Base-by-base conservation (phyloP, 2,797 vertebrate species). In the Phataginus tricuspis region DNA sequence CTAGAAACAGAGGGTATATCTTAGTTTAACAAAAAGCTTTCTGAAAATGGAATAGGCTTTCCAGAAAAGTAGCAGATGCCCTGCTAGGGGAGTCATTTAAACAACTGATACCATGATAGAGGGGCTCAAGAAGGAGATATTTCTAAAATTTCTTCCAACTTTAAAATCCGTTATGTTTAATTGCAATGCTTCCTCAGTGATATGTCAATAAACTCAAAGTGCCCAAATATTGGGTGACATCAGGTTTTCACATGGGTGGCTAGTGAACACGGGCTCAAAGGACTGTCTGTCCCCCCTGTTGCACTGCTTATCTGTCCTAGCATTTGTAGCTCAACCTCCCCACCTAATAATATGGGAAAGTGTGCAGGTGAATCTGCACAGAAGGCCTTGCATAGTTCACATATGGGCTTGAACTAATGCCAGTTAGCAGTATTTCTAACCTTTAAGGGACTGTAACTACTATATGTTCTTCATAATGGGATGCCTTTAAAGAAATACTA, bases 401-500 rank as follows among this genome's bases (percentile, higher is more conserved):
- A 85, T 4, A 57, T 64, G 61, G 42, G 15, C 29, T 84, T 94
- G 51, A 91, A 68, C 1, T 59, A 86, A 91, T 79, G 72, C 57
- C 49, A 91, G 34, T 83, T 90, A 64, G n/a, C 49, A 95, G 72
- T 61, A 84, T 83, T 91, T 93, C 91, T 93, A 95, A 78, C 29
- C 75, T 96, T 95, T 61, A 27, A 86, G 42, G 4, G 27, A 57
- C 53, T 90, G 0, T 75, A 83, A 80, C 63, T 68, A 86, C 66
- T 78, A 61, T 75, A 39, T 53, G 87, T 90, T 5, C 11, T 68
- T 42, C 27, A 95, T 53, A 93, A 95, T 80, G 91, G 77, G 92
- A 96, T 64, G 42, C 61, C 45, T 95, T 96, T 88, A 97, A 97
- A 94, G 34, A 93, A 97, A 96, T 95, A 51, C n/a, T 7, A 93